Evolutionary conservation across 2,888 invertebrate genomes (phyloP), one percentile per base, ranked within the genome.

Genomic region (Dromius quadrimaculatus): DNA sequence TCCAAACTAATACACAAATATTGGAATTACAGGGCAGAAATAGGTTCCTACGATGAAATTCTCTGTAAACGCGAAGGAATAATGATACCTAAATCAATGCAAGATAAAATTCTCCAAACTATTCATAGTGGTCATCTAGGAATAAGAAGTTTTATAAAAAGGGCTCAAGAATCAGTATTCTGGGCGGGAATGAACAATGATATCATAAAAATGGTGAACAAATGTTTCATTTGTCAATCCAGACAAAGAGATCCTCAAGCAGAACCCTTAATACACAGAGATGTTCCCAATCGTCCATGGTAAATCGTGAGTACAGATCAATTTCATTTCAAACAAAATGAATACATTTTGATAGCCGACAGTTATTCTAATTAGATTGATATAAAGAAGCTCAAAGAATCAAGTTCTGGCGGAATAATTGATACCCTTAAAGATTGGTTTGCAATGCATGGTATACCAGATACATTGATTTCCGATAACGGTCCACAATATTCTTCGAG

Each of bases 1-100:
- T n/a, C n/a, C n/a, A n/a, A n/a, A n/a, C 36, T 32, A 45, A 17
- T 73, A 19, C 71, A 72, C 68, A 22, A 20, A 19, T 73, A 72
- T 57, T 66, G 19, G 19, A 73, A 72, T 28, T 62, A 68, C 34
- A 63, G 64, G 54, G 36, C 63, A 38, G 61, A 74, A 47, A 20
- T 74, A 5, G 59, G 70, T 36, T 63, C 68, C 19, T 43, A 71
- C 8, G 34, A 73, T 22, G 71, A 71, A 13, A 54, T 75, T 15
- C 15, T 75, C 38, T 75, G 71, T 68, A 74, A 73, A 47, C 50
- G 50, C 17, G 9, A 71, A 22, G 62, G 61, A 43, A 15, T 75
- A 28, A 63, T 74, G 15, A 65, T 75, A 19, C 74, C 74, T 17
- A 71, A 66, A 20, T 13, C 20, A 32, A 41, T 43, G 11, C 22